Evolutionary conservation across 2,888 invertebrate genomes (phyloP).

Genomic region (Sphaerophoria taeniata): DNA sequence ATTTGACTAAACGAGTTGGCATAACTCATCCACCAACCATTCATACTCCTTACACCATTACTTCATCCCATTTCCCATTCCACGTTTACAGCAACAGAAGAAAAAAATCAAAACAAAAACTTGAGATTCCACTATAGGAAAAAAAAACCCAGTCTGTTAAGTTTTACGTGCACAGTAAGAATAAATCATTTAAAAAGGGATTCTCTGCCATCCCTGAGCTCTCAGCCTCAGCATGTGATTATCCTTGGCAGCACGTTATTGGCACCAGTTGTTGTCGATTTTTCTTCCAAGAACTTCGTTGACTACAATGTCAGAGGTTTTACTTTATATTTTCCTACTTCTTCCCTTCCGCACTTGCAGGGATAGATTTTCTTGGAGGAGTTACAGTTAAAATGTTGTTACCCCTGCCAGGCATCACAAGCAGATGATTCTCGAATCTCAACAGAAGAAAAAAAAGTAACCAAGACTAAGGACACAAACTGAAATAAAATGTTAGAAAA

Average conservation of each 20-base stretch:
- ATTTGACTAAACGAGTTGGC: slow-evolving; percentile 32
- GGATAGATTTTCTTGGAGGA: too few relatives aligned
- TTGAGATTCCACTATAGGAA: slow-evolving; percentile 18
- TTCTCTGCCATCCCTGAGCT: slow-evolving; percentile 36
- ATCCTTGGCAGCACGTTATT: slow-evolving; percentile 70
- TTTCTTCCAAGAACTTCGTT: slow-evolving; percentile 65
- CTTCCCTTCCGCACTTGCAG: not conserved
- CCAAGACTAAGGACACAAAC: slow-evolving; percentile 28
- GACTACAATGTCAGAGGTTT: slow-evolving; percentile 66
- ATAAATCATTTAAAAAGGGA: slow-evolving; percentile 69
- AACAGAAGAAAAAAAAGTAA: slow-evolving; percentile 29
- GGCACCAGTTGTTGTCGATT: slow-evolving; percentile 74
- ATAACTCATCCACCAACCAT: slow-evolving; percentile 34
- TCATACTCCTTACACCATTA: slow-evolving; percentile 5
- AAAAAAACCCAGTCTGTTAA: slow-evolving; percentile 56
- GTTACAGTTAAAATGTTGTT: slow-evolving; percentile 48
- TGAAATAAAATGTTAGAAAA: slow-evolving; percentile 45
- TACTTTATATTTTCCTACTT: slow-evolving; percentile 22
- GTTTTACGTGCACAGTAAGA: slow-evolving; percentile 69
- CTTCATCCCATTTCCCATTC: not conserved
- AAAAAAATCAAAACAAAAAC: not conserved
- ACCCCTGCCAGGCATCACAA: slow-evolving; percentile 60
- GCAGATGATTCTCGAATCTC: slow-evolving; percentile 63
- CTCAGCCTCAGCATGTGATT: slow-evolving; percentile 50
- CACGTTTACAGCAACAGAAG: not conserved